Evolutionary conservation across 2,113 vertebrate genomes (phyloP).

Genomic region (Tupaia tana): DNA sequence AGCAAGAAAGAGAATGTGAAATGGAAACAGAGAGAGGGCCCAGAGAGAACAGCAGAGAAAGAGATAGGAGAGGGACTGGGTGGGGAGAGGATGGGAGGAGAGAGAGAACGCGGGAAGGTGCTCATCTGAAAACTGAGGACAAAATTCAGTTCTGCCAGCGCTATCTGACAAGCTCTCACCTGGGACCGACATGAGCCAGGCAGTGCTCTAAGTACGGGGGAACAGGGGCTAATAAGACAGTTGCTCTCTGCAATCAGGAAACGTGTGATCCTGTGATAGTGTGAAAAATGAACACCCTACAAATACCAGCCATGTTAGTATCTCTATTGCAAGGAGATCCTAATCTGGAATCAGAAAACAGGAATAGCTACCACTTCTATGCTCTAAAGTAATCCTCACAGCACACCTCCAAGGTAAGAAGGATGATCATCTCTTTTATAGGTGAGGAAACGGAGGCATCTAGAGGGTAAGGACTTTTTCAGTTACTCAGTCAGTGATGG

Average conservation of each 20-base stretch:
- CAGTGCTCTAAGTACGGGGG: background rate
- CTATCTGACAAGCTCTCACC: accelerated
- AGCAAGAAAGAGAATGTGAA: background rate
- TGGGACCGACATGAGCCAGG: accelerated
- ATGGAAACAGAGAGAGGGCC: background rate
- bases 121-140: background rate
- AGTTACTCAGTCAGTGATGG: background rate
- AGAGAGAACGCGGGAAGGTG: no score
- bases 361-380: no score
- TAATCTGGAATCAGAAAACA: background rate
- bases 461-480: background rate
- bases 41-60: background rate
- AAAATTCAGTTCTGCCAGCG: background rate
- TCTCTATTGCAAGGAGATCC: background rate
- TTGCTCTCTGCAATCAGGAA: background rate
- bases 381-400: background rate
- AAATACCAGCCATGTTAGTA: background rate
- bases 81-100: accelerated
- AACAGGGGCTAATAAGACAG: background rate
- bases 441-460: background rate
- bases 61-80: background rate
- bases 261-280: background rate
- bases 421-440: background rate
- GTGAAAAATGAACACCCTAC: background rate
- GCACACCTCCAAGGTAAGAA: background rate